Base-by-base conservation (phyloP, 2,113 vertebrate species). In the Arvicanthis niloticus region DNA sequence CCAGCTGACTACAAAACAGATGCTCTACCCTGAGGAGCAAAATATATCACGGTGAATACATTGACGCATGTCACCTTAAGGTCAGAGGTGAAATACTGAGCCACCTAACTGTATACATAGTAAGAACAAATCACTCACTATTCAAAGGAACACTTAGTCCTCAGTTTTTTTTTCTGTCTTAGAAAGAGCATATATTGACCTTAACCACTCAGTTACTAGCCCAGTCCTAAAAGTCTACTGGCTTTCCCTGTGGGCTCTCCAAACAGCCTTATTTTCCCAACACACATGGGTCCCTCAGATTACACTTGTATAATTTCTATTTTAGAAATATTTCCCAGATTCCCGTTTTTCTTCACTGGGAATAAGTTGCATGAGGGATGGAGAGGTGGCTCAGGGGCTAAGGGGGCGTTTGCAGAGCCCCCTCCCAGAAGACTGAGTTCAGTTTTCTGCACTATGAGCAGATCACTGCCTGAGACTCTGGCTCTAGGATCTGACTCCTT, bases 11-110 rank as follows among this genome's bases (percentile, higher is more conserved):
- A 48, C 98, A 93, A 97, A 37, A 51, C 58, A 96, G 56, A 68
- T 53, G 10, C 96, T 97, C n/a, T 96, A 97, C 86, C 88, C 90
- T 95, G 92, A 97, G 93, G 56, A 94, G 80, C 26, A 97, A 98
- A 97, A 93, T 93, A 58, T 73, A 58, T 15, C 72, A 37, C 53
- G 67, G 93, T 90, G 37, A 11, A 90, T 96, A 73, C 93, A 73
- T 31, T 80, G 81, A 88, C 70, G n/a, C 91, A 89, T 88, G n/a
- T 80, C 37, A 91, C 96, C 51, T 88, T 53, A 88, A 65, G 65
- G 95, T 97, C 58, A 76, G 91, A 97, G 58, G 4, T 76, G 86
- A 96, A 93, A 51, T 92, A 91, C 65, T 93, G 88, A 92, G 89
- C 70, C 70, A 72, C 92, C 95, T 80, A 85, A 70, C 40, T 73